Percentiles rank a stretch among this genome's conserved stretches.
Conservation (phyloP, 2,797 vertebrate genomes). For the Phyllotis vaccarum region DNA sequence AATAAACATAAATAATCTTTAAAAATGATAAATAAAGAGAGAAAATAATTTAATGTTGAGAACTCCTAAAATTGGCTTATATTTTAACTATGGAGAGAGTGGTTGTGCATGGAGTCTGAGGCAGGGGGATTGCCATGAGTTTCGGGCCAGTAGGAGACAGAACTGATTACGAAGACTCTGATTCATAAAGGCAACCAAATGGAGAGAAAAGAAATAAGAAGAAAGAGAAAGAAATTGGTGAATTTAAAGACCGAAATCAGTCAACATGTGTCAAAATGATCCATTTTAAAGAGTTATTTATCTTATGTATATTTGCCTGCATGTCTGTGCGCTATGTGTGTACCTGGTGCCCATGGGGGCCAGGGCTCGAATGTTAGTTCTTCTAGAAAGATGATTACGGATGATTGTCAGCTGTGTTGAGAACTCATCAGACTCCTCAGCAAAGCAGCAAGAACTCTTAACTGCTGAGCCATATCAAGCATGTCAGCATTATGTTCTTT, state of each 20-base stretch:
- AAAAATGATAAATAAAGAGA: not conserved
- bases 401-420: not conserved
- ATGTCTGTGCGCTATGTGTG: not conserved
- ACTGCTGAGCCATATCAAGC: not conserved
- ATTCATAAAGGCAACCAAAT: not conserved
- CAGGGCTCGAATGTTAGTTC: not conserved
- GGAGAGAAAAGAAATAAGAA: not conserved
- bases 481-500: not conserved
- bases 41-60: not conserved
- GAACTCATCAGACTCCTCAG: not conserved
- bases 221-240: not conserved
- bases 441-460: not conserved
- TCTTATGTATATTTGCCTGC: not conserved
- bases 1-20: not conserved
- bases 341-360: not conserved
- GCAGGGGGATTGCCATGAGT: not conserved
- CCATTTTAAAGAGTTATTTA: not conserved
- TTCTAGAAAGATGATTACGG: not conserved
- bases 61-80: not conserved
- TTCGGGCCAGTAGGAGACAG: not conserved
- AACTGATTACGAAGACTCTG: not conserved
- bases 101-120: not conserved
- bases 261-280: not conserved
- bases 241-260: not conserved
- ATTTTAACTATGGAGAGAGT: not conserved